A percentile compares a stretch with the other conserved stretches of the same genome.
phyloP scores from a whole-genome alignment of 1,140 invertebrate genomes.

The Chrysomallon squamiferum region DNA sequence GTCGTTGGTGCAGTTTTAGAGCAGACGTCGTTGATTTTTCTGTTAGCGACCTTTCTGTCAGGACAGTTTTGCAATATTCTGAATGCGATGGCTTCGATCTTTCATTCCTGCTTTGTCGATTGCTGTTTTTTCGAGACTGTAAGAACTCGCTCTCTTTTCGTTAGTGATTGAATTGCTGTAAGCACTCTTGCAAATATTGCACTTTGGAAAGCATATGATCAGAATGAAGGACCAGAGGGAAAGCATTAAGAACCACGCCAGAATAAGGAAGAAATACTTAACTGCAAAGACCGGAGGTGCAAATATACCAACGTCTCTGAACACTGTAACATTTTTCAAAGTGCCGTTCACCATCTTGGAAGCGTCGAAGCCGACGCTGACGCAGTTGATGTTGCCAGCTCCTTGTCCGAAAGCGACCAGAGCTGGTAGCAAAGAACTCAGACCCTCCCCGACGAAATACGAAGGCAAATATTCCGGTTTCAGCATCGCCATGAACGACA shows the following conservation, averaged over 20 bases:
- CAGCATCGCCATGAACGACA: conserved; percentile 87
- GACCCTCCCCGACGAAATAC: conserved; percentile 75
- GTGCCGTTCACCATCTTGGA: conserved; percentile 11
- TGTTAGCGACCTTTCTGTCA: background rate
- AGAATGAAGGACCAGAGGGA: conserved; percentile 21
- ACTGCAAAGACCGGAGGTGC: conserved; percentile 23
- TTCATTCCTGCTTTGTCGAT: too few relatives aligned
- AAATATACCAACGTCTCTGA: conserved; percentile 11
- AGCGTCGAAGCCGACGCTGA: conserved; percentile 41
- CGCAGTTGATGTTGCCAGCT: conserved; percentile 68
- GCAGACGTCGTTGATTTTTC: conserved; percentile 6
- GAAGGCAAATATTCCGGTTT: conserved; percentile 73
- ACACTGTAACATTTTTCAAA: conserved; percentile 10
- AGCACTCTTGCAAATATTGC: conserved; percentile 37
- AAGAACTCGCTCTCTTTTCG: background rate
- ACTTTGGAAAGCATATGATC: conserved; percentile 19
- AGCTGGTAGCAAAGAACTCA: conserved; percentile 90
- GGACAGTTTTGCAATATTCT: too few relatives aligned
- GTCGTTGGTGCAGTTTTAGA: background rate
- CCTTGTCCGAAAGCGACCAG: conserved; percentile 82
- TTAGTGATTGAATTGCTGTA: background rate
- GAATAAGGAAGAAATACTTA: conserved; percentile 25
- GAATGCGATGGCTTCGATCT: too few relatives aligned
- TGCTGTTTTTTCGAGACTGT: background rate
- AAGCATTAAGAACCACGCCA: conserved; percentile 14